Base-by-base conservation (phyloP, 2,888 invertebrate genomes). In the Sarcophaga carnaria region DNA sequence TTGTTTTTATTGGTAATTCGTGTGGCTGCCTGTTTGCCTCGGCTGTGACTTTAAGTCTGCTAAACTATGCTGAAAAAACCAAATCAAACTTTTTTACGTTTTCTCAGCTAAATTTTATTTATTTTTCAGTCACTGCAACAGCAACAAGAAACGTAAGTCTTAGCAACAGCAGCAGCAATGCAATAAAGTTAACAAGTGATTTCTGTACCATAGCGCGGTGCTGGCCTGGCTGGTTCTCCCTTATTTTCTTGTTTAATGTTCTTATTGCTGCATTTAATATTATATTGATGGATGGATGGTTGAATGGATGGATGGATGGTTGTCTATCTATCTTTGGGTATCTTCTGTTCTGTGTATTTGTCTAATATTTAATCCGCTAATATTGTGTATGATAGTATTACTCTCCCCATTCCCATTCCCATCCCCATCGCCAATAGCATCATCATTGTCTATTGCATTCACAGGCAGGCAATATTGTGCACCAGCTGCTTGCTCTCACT, bases 201-300 rank as follows among this genome's bases (percentile, higher is more conserved):
- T 89, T 91, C 90, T 90, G 59, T 86, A 63, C 14, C 27, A 37
- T 37, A 37, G 37, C 37, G 8, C 54, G 2, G 2, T 54, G 37
- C 17, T 91, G 89, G 89, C 89, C 89, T 89, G 54, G 14, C 87
- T 90, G 90, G 80, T 89, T 90, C 79, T 90, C 85, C 78, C 72
- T 88, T 66, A 88, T 86, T 88, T 85, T 89, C 89, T 88, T 88
- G 86, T 88, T 87, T 37, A 37, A 87, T 88, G 89, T 27, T 11
- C 45, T 49, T 74, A n/a, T 63, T 45, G 10, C 89, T 90, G 88
- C 89, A 90, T 88, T 90, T 89, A 85, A 79, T 37, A 88, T 80
- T 88, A 88, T 89, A 25, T 49, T 88, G 86, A 89, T 90, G 83
- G 67, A 37, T 37, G 37, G 37, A 1, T 37, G 8, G 37, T 69